phyloP scores from a whole-genome alignment of 1,140 invertebrate species.

The Hyphantria cunea region DNA sequence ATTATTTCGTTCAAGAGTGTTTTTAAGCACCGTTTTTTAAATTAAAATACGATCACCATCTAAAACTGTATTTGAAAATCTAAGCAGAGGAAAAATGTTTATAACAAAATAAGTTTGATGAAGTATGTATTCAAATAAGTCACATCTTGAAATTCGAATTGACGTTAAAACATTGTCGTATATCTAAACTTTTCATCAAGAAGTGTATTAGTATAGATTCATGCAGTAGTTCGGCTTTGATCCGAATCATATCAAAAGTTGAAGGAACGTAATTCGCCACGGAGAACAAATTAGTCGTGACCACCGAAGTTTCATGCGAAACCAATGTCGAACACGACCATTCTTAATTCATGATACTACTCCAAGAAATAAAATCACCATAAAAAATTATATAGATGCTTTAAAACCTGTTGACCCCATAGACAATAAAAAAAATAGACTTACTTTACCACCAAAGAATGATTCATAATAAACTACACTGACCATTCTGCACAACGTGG shows the following conservation, averaged over 20 bases:
- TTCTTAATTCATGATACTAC: slow-evolving; percentile 34
- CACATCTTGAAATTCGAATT: too few relatives aligned
- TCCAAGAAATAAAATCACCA: slow-evolving; percentile 28
- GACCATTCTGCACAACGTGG: too few relatives aligned
- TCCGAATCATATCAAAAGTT: slow-evolving; percentile 33
- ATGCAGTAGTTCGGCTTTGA: slow-evolving; percentile 12
- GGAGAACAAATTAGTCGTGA: slow-evolving; percentile 47
- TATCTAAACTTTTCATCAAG: too few relatives aligned
- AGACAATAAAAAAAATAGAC: not conserved
- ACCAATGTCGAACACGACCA: slow-evolving; percentile 41
- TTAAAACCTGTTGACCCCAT: slow-evolving; percentile 24
- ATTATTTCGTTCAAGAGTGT: too few relatives aligned
- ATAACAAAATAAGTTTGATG: too few relatives aligned
- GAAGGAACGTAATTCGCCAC: slow-evolving; percentile 41
- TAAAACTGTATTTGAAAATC: too few relatives aligned
- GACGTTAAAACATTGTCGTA: too few relatives aligned
- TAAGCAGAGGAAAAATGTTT: too few relatives aligned
- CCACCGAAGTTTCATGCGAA: slow-evolving; percentile 32
- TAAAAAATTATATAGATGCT: slow-evolving; percentile 23
- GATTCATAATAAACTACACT: not conserved
- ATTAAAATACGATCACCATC: too few relatives aligned
- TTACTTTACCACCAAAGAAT: not conserved
- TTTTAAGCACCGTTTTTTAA: too few relatives aligned
- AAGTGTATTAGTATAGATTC: not conserved
- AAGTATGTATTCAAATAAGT: too few relatives aligned